These are phyloP conservation scores for rabbit (Oryctolagus cuniculus) DNA, from an alignment of 2,113 vertebrate species.

Conservation along the genomic window DNA sequence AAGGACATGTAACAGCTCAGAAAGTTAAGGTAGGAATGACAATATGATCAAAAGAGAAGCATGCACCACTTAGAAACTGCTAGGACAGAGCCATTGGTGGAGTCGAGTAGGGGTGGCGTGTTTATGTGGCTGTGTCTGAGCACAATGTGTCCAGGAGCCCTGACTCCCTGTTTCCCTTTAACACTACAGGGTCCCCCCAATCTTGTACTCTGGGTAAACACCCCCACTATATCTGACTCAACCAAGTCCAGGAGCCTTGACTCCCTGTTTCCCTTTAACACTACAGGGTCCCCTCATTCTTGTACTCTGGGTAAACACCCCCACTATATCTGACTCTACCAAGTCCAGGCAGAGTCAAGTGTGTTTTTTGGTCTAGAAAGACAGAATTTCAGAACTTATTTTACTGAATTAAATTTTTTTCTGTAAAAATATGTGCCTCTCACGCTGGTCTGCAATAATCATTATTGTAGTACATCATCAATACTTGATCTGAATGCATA, in stretches of 20 bases:
- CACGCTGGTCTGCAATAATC: neutral
- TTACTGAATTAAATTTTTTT: slow-evolving; percentile 14
- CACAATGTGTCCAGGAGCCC: neutral
- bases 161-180: neutral
- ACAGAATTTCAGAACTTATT: neutral
- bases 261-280: neutral
- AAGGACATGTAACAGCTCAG: neutral
- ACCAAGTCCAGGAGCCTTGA: neutral
- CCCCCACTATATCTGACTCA: neutral
- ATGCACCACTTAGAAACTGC: neutral
- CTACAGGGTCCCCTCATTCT: neutral
- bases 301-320: neutral
- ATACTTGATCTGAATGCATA: neutral
- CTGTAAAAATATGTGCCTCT: neutral
- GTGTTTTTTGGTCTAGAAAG: neutral
- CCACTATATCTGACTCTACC: neutral
- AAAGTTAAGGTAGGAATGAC: neutral
- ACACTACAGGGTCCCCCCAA: neutral
- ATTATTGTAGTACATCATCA: neutral
- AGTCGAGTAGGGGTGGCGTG: neutral
- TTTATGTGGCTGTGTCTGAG: neutral
- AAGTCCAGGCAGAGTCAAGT: neutral
- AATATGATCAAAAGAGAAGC: neutral
- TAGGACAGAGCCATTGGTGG: neutral
- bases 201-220: neutral